Conservation (phyloP, 2,888 invertebrate genomes). For the Steromphala cineraria region DNA sequence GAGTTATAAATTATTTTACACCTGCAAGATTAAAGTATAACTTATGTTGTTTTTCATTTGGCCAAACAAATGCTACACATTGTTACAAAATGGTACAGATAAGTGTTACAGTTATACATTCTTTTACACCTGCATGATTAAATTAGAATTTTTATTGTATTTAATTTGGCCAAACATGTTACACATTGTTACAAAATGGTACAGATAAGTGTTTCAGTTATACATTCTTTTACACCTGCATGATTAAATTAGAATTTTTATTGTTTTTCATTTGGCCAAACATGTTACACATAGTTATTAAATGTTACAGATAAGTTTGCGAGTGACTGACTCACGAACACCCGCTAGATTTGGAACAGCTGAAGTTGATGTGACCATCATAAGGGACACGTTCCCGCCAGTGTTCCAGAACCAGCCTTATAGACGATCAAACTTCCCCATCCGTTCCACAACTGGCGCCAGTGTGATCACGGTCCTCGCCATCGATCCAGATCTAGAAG, state of each 20-base stretch:
- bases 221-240: too few relatives aligned
- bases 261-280: too few relatives aligned
- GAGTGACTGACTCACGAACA: constrained; percentile 52
- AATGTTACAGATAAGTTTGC: constrained; percentile 56
- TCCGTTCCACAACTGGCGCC: constrained; percentile 5
- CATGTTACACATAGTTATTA: not conserved
- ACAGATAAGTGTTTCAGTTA: too few relatives aligned
- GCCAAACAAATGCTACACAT: too few relatives aligned
- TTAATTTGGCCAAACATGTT: too few relatives aligned
- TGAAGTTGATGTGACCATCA: constrained; percentile 47
- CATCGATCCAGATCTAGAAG: not conserved
- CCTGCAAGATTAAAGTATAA: too few relatives aligned
- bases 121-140: too few relatives aligned
- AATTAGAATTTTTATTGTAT: too few relatives aligned
- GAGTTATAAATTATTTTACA: too few relatives aligned
- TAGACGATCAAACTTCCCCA: constrained; percentile 29
- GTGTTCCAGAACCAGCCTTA: constrained; percentile 53
- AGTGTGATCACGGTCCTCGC: not conserved
- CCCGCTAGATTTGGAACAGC: constrained; percentile 44
- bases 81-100: not conserved
- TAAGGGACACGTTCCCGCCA: constrained; percentile 43
- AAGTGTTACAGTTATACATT: too few relatives aligned
- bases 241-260: too few relatives aligned
- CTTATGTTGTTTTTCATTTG: too few relatives aligned
- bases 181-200: not conserved